Base-by-base conservation (phyloP, 64 coral and sea anemone genomes). In the Montipora sp. region DNA sequence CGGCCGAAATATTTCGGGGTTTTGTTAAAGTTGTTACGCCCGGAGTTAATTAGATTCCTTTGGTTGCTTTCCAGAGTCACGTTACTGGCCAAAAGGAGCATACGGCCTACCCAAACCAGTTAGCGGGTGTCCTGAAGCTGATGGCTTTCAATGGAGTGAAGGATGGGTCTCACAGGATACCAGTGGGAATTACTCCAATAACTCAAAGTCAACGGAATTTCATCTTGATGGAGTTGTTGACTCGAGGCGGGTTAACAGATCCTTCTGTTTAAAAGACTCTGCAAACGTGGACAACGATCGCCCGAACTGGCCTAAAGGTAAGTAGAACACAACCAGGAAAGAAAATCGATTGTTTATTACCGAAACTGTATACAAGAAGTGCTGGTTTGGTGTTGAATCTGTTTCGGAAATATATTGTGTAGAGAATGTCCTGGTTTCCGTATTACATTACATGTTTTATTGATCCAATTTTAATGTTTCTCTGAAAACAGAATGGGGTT, bases 121-220 rank as follows among this genome's bases (percentile, higher is more conserved):
- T 7, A 58, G 80, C 18, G 90, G 80, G 0, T 92, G 90, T 92
- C 90, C 90, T 60, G 1, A 1, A 44, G 69, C 66, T 1, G 71
- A n/a, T 44, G 44, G 50, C 47, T 90, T 90, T 82, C n/a, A 57
- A 8, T 87, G 90, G 90, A 27, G 14, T 22, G 43, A 36, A 1
- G 90, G 90, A 50, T 92, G 90, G 90, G n/a, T 69, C 24, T 77
- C 20, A 13, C 90, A 92, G n/a, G 80, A 75, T 71, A 92, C 80
- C 6, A 70, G 84, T 76, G 69, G 80, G 9, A 15, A 10, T 9
- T 36, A 12, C 5, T 81, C 90, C 47, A 44, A 51, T 2, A 92
- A 83, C 44, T 58, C 70, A 2, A 74, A 49, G 18, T 92, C 90
- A n/a, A 0, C 0, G 6, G 71, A 53, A 36, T 92, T 92, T 24